These are phyloP conservation scores for Andrena dorsata DNA, from an alignment of 2,888 invertebrate genomes.

Conservation along the genomic window DNA sequence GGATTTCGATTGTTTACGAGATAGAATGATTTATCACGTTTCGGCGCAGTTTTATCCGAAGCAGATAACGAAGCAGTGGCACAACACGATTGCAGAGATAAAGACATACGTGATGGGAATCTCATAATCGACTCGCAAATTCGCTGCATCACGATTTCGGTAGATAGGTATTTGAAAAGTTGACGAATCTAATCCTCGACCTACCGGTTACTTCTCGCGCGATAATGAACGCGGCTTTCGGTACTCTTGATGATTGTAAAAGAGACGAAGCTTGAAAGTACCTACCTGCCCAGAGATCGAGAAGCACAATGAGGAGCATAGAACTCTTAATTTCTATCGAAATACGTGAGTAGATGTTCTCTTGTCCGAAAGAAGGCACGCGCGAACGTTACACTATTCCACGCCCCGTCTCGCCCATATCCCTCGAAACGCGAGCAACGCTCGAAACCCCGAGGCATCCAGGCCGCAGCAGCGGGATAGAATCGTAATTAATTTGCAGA, in stretches of 20 bases:
- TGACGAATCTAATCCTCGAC: neutral
- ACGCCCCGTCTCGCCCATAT: neutral
- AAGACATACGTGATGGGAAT: constrained; percentile 35
- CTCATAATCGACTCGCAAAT: constrained; percentile 33
- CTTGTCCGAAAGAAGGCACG: too few relatives aligned
- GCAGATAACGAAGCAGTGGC: constrained; percentile 58
- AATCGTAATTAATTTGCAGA: constrained; percentile 53
- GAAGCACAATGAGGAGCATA: too few relatives aligned
- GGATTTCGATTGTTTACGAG: constrained; percentile 60
- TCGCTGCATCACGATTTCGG: constrained; percentile 21
- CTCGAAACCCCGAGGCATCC: neutral
- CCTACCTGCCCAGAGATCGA: too few relatives aligned
- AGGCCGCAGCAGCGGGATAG: constrained; percentile 7
- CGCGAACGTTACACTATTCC: too few relatives aligned
- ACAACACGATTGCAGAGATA: constrained; percentile 58
- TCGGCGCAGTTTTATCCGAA: constrained; percentile 32
- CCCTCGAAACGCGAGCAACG: neutral
- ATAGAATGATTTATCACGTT: constrained; percentile 62
- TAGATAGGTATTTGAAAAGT: constrained; percentile 9
- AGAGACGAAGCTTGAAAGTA: too few relatives aligned
- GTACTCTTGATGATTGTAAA: too few relatives aligned
- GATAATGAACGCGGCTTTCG: neutral
- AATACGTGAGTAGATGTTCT: too few relatives aligned
- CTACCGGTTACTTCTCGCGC: neutral
- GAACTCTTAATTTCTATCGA: too few relatives aligned